Evolutionary conservation across 2,888 invertebrate genomes (phyloP).

Genomic region (Caenorhabditis uteleia): DNA sequence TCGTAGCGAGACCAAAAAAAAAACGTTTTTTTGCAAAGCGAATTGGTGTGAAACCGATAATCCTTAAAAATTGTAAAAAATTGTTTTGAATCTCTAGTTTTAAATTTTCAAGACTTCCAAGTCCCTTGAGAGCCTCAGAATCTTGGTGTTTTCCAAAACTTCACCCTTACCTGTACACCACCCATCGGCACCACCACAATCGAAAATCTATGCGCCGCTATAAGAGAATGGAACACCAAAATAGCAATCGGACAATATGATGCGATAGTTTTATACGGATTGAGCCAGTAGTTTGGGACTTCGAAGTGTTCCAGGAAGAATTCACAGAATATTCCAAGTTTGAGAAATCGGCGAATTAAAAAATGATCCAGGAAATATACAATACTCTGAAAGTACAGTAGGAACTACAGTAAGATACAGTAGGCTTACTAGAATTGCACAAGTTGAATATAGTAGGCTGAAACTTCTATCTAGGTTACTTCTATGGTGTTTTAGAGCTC

Average conservation of each 20-base stretch:
- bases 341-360: conserved; percentile 26
- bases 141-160: conserved; percentile 1
- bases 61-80: no score
- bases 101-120: neutral
- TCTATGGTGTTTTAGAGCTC: conserved; percentile 19
- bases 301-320: conserved; percentile 15
- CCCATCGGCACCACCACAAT: conserved; percentile 26
- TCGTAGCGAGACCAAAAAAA: neutral
- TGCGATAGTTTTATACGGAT: conserved; percentile 29
- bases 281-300: conserved; percentile 32
- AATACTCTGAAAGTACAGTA: conserved; percentile 32
- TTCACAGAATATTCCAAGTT: conserved; percentile 39
- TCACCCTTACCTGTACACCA: conserved; percentile 18
- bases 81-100: neutral
- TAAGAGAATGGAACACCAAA: conserved; percentile 28
- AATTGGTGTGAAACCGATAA: no score
- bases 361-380: conserved; percentile 37
- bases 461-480: conserved; percentile 28
- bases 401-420: neutral
- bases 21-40: neutral
- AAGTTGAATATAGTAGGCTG: conserved; percentile 19
- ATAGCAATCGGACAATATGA: conserved; percentile 41
- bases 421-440: conserved; percentile 20
- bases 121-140: no score
- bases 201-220: conserved; percentile 34